Percentiles rank a stretch among this genome's conserved stretches.
phyloP scores from a whole-genome alignment of 2,888 invertebrate genomes.

The Troides helena region DNA sequence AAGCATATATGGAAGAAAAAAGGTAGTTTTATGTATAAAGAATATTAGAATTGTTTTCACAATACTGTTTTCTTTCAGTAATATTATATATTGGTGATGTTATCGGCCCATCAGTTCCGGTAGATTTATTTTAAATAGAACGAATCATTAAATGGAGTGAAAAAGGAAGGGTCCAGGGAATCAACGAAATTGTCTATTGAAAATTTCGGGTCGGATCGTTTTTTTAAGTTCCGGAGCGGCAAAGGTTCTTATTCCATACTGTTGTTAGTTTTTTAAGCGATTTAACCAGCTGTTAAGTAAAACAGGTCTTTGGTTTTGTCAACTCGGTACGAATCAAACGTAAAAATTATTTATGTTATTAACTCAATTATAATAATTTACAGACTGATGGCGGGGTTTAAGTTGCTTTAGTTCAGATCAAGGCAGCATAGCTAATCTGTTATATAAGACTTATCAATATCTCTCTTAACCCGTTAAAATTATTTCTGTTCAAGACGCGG shows the following conservation, averaged over 20 bases:
- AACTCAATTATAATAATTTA: too few relatives aligned
- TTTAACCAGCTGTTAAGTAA: background rate
- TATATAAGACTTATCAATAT: too few relatives aligned
- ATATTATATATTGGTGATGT: slow-evolving; percentile 10
- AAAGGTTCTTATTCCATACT: background rate
- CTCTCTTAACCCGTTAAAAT: too few relatives aligned
- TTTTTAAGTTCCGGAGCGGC: slow-evolving; percentile 1
- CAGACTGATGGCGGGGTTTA: too few relatives aligned
- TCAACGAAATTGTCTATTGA: slow-evolving; percentile 23
- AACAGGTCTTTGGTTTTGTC: background rate
- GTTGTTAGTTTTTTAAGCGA: background rate
- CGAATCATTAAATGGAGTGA: slow-evolving; percentile 29
- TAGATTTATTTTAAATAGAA: slow-evolving; percentile 29
- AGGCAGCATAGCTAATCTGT: too few relatives aligned
- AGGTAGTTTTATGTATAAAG: too few relatives aligned
- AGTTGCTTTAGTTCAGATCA: too few relatives aligned
- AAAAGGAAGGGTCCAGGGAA: slow-evolving; percentile 18
- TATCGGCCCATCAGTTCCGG: slow-evolving; percentile 19
- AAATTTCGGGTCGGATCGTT: slow-evolving; percentile 13
- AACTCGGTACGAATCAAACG: too few relatives aligned
- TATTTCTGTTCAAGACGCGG: too few relatives aligned
- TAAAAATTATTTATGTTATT: too few relatives aligned
- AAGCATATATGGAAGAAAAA: too few relatives aligned
- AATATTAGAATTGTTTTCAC: too few relatives aligned
- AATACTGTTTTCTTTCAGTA: background rate